Evolutionary conservation across 2,113 vertebrate genomes (phyloP), one percentile per base, ranked within the genome.

Genomic region (Motacilla tschutschensis): DNA sequence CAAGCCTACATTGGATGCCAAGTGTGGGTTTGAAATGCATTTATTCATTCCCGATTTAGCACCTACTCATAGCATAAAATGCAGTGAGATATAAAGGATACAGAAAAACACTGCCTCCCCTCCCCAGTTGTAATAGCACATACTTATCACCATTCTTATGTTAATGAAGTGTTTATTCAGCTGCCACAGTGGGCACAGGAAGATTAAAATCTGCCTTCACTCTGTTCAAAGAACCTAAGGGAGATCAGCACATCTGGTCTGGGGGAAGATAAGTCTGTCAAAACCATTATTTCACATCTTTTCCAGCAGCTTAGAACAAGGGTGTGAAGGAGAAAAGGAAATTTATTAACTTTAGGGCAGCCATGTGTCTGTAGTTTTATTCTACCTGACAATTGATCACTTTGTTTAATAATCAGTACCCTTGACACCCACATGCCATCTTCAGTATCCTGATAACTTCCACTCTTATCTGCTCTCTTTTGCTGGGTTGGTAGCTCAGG

Each of bases 131-230:
- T 88, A 91, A 93, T 85, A 91, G 47, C 80, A 91, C 25, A 14
- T 54, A 70, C 57, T 87, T 91, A 82, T 50, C 70, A 89, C 83
- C 74, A 91, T 95, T 95, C 88, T 94, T 69, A 90, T 94, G 89
- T 88, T 96, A 96, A 96, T 96, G 88, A 94, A 91, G 90, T 92
- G 78, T 94, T 96, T 94, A 64, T 91, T 91, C 83, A 93, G 94
- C 94, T 96, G 91, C 85, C 87, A 59, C 69, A 83, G 53, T 80
- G 79, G 93, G 79, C 83, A 76, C 14, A 22, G 69, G 69, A 83
- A 95, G 94, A 96, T 95, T 90, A 94, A 94, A 97, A 94, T 89
- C 93, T 93, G 89, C 83, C 85, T 38, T 95, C 87, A 57, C 71
- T 91, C 85, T 83, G 53, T 70, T 80, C 92, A 94, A 86, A 89